Evolutionary conservation across 2,797 vertebrate genomes (phyloP), one percentile per base, ranked within the genome.

Genomic region (Acrossocheilus wenchowensis): DNA sequence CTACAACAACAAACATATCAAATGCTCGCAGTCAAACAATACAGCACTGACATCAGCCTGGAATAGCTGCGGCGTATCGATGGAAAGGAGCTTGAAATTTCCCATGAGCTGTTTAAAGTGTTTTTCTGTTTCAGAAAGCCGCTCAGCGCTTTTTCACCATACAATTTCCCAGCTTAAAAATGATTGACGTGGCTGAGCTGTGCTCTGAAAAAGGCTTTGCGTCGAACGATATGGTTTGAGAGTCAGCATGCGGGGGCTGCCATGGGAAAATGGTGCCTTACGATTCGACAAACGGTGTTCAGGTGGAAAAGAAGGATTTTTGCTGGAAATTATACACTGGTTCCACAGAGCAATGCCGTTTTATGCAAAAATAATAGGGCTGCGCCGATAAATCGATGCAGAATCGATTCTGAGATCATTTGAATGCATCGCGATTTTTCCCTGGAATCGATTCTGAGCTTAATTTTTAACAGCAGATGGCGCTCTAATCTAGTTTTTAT

Each of bases 251-350:
- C 50, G 12, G 39, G 64, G 36, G 48, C 52, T 7, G 26, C 85
- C 72, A 74, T 81, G 64, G 34, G 52, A 45, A 74, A 82, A 78
- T 82, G 82, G 82, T 84, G 82, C 82, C 82, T 82, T 73, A 85
- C 0, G 66, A 52, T 60, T 77, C 52, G 68, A 72, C 30, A 34
- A 36, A 3, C 30, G 34, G 34, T 50, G 34, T 82, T 50, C 30
- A 23, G 62, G 84, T 73, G 52, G 36, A 78, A 78, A 21, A 19
- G 17, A 21, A 19, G 17, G 74, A 60, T 79, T 48, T 84, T 52
- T 41, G 45, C 74, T 68, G 10, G 50, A 14, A 36, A 54, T 54
- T 57, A 36, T 36, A 30, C 73, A 64, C 41, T 54, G 74, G 41
- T 83, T 50, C 26, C 15, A 80, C 19, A 10, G 36, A 84, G 52